phyloP scores from a whole-genome alignment of 2,113 vertebrate species.

The Echinops telfairi region DNA sequence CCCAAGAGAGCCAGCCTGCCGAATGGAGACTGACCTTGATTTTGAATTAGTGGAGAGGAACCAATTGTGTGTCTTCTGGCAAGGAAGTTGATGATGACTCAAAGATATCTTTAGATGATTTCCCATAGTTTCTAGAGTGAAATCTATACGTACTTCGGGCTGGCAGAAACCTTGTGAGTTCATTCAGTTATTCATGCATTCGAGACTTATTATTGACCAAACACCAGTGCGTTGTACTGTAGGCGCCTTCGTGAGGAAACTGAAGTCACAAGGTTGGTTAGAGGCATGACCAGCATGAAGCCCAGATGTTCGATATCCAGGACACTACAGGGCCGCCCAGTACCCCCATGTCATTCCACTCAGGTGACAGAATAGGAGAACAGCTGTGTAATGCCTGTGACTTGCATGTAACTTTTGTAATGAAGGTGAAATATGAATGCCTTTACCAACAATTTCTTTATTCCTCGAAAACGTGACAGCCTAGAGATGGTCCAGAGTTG shows the following conservation, averaged over 20 bases:
- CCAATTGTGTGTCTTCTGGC: not conserved
- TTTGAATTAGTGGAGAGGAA: slow-evolving; percentile 8
- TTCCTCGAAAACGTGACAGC: slow-evolving; percentile 22
- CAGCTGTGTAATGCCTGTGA: slow-evolving; percentile 66
- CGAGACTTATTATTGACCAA: slow-evolving; percentile 6
- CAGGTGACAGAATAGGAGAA: slow-evolving; percentile 54
- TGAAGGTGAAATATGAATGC: slow-evolving; percentile 56
- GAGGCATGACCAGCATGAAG: not conserved
- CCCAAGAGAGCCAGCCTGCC: not conserved
- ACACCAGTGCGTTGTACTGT: not conserved
- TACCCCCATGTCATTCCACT: not conserved
- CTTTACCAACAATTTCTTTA: slow-evolving; percentile 17
- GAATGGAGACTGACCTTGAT: not conserved
- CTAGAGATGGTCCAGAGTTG: not conserved
- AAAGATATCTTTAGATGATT: not conserved
- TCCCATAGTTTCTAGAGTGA: not conserved
- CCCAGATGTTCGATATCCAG: slow-evolving; percentile 47
- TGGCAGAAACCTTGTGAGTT: not conserved
- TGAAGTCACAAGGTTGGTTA: slow-evolving; percentile 20
- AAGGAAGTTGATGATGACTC: slow-evolving; percentile 7
- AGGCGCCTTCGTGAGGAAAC: not conserved
- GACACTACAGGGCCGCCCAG: slow-evolving; percentile 30
- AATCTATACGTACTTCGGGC: not conserved
- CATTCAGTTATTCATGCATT: not conserved
- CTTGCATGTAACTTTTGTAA: slow-evolving; percentile 55